Evolutionary conservation across 2,113 vertebrate genomes (phyloP).

Genomic region (Centropus bengalensis): DNA sequence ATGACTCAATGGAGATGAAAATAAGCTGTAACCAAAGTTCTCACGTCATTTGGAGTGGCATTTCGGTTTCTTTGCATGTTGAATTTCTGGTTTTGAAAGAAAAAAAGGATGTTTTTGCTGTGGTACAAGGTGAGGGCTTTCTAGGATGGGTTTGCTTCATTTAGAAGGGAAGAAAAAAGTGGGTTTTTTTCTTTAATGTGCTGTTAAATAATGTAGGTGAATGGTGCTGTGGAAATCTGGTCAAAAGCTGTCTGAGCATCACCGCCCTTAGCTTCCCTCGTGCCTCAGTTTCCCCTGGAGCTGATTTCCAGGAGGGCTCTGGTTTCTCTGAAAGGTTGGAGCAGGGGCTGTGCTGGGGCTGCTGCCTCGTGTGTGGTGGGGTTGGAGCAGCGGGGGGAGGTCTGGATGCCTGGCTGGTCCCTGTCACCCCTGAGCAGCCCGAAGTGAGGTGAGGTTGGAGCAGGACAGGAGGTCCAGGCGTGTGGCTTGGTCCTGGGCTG

Average conservation of each 20-base stretch:
- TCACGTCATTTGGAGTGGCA: not conserved
- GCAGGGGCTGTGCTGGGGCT: not conserved
- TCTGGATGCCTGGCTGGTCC: fast-evolving
- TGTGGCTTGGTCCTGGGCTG: too few species aligned
- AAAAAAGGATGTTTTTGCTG: not conserved
- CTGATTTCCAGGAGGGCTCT: too few species aligned
- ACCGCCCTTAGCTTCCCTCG: fast-evolving
- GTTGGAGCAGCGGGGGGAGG: not conserved
- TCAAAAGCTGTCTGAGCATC: not conserved
- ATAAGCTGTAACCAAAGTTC: conserved; percentile 33
- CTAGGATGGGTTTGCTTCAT: not conserved
- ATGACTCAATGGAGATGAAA: conserved; percentile 49
- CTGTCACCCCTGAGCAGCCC: fast-evolving
- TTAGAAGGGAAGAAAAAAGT: not conserved
- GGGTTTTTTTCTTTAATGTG: not conserved
- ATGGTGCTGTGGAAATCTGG: not conserved
- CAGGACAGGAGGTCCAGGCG: not conserved
- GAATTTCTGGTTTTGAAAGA: not conserved
- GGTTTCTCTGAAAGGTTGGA: not conserved
- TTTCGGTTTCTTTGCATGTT: conserved; percentile 37
- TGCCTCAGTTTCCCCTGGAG: not conserved
- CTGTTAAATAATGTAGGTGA: not conserved
- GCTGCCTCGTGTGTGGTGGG: too few species aligned
- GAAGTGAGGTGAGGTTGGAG: not conserved
- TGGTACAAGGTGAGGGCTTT: not conserved